Evolutionary conservation across 2,888 invertebrate genomes (phyloP).

Genomic region (Litoditis marina): DNA sequence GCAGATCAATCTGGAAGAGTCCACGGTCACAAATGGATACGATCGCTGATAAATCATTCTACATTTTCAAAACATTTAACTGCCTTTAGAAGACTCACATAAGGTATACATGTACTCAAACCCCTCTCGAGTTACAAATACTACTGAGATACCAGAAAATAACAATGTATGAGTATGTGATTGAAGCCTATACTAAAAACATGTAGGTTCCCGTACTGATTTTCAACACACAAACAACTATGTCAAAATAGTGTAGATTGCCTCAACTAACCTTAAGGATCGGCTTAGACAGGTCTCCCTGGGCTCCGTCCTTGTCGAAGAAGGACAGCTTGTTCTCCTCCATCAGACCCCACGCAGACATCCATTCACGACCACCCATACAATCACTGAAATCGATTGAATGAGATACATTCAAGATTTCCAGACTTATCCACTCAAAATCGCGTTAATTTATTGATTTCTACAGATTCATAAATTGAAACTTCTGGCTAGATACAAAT

Average conservation of each 20-base stretch:
- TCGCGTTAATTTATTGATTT: too few relatives aligned
- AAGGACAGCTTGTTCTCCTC: constrained; percentile 36
- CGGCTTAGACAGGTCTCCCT: constrained; percentile 30
- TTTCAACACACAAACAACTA: not conserved
- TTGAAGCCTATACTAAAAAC: too few relatives aligned
- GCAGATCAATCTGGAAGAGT: constrained; percentile 40
- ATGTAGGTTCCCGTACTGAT: too few relatives aligned
- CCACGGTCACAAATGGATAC: constrained; percentile 4
- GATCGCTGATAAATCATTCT: not conserved
- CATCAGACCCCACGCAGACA: constrained; percentile 40
- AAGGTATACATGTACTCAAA: too few relatives aligned
- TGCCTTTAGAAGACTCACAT: not conserved
- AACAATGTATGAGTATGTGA: too few relatives aligned
- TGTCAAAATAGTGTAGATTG: not conserved
- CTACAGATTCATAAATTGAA: too few relatives aligned
- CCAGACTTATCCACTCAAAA: not conserved
- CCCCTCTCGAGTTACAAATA: too few relatives aligned
- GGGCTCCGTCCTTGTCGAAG: constrained; percentile 45
- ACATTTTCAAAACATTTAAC: too few relatives aligned
- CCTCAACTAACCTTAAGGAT: constrained; percentile 18
- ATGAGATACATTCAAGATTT: not conserved
- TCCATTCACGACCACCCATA: constrained; percentile 23
- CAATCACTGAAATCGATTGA: constrained; percentile 25
- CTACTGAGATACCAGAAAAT: too few relatives aligned
- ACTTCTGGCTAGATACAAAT: too few relatives aligned